phyloP scores from a whole-genome alignment of 2,113 vertebrate genomes.

The Tricholaema leucomelas region DNA sequence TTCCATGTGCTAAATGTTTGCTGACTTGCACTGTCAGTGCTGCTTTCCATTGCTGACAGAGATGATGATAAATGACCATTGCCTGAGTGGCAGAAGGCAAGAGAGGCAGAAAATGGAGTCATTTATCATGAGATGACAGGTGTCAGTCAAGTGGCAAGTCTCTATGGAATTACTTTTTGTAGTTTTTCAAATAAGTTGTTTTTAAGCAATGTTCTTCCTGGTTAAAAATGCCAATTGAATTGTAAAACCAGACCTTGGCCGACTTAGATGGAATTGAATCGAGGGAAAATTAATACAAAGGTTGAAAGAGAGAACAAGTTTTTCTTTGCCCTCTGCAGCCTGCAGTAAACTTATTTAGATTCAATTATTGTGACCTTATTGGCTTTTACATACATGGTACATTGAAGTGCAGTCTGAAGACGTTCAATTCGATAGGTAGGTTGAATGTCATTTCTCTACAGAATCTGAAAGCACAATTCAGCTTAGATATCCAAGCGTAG shows the following conservation, averaged over 20 bases:
- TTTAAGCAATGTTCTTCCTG: conserved; percentile 92
- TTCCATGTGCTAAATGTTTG: conserved; percentile 99
- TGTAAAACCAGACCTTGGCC: conserved; percentile 79
- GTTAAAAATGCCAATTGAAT: conserved; percentile 91
- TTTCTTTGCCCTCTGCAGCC: conserved; percentile 84
- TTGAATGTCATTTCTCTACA: conserved; percentile 59
- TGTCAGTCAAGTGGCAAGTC: conserved; percentile 98
- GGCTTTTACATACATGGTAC: conserved; percentile 81
- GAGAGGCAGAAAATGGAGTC: conserved; percentile 99
- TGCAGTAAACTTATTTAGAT: conserved; percentile 90
- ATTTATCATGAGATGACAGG: conserved; percentile 99
- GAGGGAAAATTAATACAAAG: conserved; percentile 88
- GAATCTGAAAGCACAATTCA: neutral
- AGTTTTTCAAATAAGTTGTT: conserved; percentile 98
- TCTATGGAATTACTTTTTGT: conserved; percentile 94
- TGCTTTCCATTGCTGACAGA: conserved; percentile 97
- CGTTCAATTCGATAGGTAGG: conserved; percentile 52
- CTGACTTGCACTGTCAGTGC: conserved; percentile 99
- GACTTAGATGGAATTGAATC: conserved; percentile 85
- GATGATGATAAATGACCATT: conserved; percentile 99
- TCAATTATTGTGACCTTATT: conserved; percentile 87
- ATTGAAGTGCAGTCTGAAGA: conserved; percentile 68
- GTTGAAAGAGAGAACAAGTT: conserved; percentile 83
- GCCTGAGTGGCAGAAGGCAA: conserved; percentile 98
- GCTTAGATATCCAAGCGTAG: conserved; percentile 9